Evolutionary conservation across 2,888 invertebrate species (phyloP), one percentile per base, ranked within the genome.

Genomic region (Drosophila recens): DNA sequence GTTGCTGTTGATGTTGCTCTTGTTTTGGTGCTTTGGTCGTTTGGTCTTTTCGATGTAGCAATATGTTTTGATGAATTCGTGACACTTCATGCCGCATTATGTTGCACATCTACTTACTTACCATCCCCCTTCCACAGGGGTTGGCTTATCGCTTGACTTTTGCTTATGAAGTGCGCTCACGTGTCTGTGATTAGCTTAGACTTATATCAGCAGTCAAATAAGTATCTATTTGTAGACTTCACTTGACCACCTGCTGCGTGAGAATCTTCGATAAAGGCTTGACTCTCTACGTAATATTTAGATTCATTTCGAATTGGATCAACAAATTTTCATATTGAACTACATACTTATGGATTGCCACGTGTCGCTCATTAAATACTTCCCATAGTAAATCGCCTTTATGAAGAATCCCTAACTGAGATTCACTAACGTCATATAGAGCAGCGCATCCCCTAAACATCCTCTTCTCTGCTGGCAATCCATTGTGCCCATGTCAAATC

Each of bases 31-130:
- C 42, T 15, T 20, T 30, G 67, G 53, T 40, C 27, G 4, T 52
- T 65, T 42, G 66, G 51, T 38, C 51, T 40, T 40, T 64, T 70
- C 64, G 71, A 73, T 58, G 40, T 48, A 70, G 72, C 77, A 81
- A 80, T 90, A 80, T 88, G 81, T 85, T 90, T 87, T 90, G 84
- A 83, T 75, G 86, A 84, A 89, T 91, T 91, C 78, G 90, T 82
- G 89, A 91, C 91, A 91, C 91, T 91, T 91, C 90, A 91, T 82
- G 91, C 87, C 69, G 81, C 61, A 88, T 91, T 88, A 89, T 63
- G 38, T 70, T 54, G 77, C 38, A 52, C 68, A 52, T 42, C 38
- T 27, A 34, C 13, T 42, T 61, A 9, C 42, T 43, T n/a, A 23
- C 33, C 11, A 27, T 27, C 51, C 64, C 58, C 49, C 46, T 34